phyloP scores from a whole-genome alignment of 2,797 vertebrate species.

The Poecilia gillii region DNA sequence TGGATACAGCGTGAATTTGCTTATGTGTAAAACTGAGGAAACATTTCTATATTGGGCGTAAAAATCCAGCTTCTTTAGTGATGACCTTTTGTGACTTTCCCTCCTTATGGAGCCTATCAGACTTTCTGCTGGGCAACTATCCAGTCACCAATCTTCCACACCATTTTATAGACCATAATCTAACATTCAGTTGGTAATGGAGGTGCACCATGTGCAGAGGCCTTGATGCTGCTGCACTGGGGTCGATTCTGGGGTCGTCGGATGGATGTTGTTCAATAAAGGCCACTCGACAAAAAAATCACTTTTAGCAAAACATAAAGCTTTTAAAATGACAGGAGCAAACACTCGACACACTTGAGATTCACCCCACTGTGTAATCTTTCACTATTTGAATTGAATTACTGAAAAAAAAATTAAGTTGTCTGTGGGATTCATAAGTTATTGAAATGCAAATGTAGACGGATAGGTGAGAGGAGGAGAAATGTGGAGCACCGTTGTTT shows the following conservation, averaged over 20 bases:
- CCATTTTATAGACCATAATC: neutral
- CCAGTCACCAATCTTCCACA: neutral
- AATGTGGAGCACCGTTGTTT: conserved; percentile 65
- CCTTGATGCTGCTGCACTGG: neutral
- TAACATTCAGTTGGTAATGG: neutral
- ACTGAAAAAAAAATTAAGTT: neutral
- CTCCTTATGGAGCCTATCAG: neutral
- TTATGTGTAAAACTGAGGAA: neutral
- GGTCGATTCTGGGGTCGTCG: neutral
- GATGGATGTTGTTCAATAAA: neutral
- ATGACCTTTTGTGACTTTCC: neutral
- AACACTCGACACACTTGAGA: neutral
- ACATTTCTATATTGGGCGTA: neutral
- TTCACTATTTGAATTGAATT: neutral
- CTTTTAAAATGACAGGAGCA: neutral
- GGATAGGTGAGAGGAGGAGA: conserved; percentile 48
- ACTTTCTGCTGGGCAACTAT: neutral
- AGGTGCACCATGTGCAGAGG: neutral
- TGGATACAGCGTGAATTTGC: too few relatives aligned
- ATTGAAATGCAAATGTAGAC: conserved; percentile 22
- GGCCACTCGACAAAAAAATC: neutral
- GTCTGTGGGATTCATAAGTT: neutral
- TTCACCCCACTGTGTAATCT: neutral
- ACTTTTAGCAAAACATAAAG: neutral
- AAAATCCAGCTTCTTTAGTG: neutral